These are phyloP conservation scores for Autographa gamma DNA, from an alignment of 2,888 invertebrate genomes.

Conservation along the genomic window DNA sequence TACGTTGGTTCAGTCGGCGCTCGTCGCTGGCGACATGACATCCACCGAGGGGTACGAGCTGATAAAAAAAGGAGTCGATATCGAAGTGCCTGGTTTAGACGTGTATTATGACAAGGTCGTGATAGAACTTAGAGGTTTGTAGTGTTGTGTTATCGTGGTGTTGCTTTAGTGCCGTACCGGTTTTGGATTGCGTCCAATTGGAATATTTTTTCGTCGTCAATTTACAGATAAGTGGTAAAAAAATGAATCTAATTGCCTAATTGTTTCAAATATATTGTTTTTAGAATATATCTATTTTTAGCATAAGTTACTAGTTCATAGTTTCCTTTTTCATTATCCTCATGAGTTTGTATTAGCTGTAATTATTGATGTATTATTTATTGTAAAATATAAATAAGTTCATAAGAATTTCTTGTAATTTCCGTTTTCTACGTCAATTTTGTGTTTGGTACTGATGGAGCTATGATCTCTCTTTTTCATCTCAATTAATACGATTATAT, in stretches of 20 bases:
- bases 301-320: constrained; percentile 1
- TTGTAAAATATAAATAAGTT: not conserved
- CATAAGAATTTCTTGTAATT: too few species aligned
- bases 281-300: not conserved
- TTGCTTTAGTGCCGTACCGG: constrained; percentile 45
- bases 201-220: constrained; percentile 24
- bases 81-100: constrained; percentile 87
- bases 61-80: constrained; percentile 85
- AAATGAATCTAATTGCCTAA: not conserved
- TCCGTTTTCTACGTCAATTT: too few species aligned
- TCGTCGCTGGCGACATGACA: constrained; percentile 82
- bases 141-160: constrained; percentile 55
- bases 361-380: not conserved
- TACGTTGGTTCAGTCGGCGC: constrained; percentile 70
- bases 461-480: too few species aligned
- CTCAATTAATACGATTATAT: too few species aligned
- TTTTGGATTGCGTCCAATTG: constrained; percentile 36
- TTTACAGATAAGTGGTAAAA: constrained; percentile 41
- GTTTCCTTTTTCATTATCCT: constrained; percentile 35
- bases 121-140: constrained; percentile 89
- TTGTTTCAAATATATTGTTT: not conserved
- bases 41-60: constrained; percentile 87
- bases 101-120: constrained; percentile 90
- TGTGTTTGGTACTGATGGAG: too few species aligned
- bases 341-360: constrained; percentile 13